These are phyloP conservation scores for Caenorhabditis zanzibari DNA, from an alignment of 2,888 invertebrate genomes.

Conservation along the genomic window DNA sequence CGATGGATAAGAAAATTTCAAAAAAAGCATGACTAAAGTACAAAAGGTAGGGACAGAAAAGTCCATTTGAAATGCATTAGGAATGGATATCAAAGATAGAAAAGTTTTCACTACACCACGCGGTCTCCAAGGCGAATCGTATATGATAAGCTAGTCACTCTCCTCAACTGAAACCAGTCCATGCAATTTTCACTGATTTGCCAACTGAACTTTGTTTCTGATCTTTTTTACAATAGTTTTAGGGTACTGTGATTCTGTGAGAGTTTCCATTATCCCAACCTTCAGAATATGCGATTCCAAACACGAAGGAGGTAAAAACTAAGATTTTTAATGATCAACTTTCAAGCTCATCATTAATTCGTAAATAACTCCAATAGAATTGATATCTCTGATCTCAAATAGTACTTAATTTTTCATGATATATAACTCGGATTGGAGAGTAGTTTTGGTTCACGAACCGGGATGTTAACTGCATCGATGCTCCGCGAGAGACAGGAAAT, in stretches of 20 bases:
- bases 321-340: neutral
- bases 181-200: neutral
- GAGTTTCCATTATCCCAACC: neutral
- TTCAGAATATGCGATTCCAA: neutral
- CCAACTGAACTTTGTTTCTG: too few species aligned
- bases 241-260: too few species aligned
- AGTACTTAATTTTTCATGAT: too few species aligned
- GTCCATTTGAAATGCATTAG: neutral
- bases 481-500: neutral
- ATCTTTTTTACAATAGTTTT: too few species aligned
- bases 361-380: too few species aligned
- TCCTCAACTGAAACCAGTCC: neutral
- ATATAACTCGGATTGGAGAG: neutral
- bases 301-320: too few species aligned
- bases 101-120: neutral
- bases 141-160: neutral
- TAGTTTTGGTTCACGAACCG: too few species aligned
- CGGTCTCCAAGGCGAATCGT: neutral
- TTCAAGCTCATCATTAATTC: constrained; percentile 7
- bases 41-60: neutral
- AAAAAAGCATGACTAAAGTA: neutral
- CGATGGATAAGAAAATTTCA: neutral
- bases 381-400: too few species aligned
- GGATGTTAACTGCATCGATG: too few species aligned
- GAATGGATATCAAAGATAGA: neutral